Conservation (phyloP, 1,140 invertebrate species). For the Bombus sibiricus region DNA sequence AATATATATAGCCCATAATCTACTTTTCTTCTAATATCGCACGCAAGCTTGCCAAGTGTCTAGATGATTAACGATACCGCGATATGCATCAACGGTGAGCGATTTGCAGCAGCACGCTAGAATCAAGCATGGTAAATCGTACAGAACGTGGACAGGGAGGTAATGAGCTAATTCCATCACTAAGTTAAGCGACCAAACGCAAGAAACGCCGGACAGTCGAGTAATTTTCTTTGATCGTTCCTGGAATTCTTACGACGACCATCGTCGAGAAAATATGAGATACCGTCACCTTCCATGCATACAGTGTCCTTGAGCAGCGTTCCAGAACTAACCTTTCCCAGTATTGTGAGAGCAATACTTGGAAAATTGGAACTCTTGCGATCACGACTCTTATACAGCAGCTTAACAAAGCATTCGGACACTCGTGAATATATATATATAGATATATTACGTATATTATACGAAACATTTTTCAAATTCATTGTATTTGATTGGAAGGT, state of each 20-base stretch:
- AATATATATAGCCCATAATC: neutral
- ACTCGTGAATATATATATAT: no score
- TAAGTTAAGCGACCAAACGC: neutral
- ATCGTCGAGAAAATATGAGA: slow-evolving; percentile 8
- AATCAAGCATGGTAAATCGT: neutral
- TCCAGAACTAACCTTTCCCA: neutral
- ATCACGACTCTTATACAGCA: neutral
- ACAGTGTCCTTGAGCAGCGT: neutral
- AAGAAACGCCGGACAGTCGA: neutral
- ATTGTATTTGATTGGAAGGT: no score
- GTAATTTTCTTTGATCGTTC: neutral
- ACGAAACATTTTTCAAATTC: no score
- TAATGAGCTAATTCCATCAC: slow-evolving; percentile 9
- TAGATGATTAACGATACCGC: neutral
- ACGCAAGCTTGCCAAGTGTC: neutral
- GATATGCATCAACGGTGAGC: neutral
- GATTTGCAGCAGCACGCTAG: neutral
- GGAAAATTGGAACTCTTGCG: neutral
- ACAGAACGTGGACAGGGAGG: neutral
- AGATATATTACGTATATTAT: no score
- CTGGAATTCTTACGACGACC: neutral
- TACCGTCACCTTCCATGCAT: neutral
- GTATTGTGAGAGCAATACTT: neutral
- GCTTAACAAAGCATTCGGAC: no score
- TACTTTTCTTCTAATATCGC: neutral